Percentiles rank a stretch among this genome's conserved stretches.
Evolutionary conservation across 2,888 invertebrate genomes (phyloP).

Genomic region (Dryobotodes eremita): DNA sequence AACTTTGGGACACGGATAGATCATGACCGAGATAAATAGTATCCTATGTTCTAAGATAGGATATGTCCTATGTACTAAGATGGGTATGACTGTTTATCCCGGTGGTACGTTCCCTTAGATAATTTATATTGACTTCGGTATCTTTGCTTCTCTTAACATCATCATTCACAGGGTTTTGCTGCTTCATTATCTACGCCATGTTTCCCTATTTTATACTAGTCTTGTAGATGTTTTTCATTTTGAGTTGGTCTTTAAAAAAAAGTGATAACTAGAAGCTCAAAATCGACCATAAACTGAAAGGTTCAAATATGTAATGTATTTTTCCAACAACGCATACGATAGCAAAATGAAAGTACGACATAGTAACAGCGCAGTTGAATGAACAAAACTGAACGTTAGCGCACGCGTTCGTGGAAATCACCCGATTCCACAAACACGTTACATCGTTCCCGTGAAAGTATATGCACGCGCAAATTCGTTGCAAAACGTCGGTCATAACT

Average conservation of each 20-base stretch:
- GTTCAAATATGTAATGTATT: neutral
- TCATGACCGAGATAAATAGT: neutral
- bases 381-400: neutral
- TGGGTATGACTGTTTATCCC: neutral
- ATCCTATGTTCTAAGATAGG: neutral
- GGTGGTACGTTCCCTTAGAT: neutral
- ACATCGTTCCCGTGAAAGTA: neutral
- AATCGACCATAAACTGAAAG: neutral
- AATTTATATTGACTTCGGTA: neutral
- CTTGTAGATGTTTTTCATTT: neutral
- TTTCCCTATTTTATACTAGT: neutral
- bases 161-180: neutral
- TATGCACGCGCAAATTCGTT: neutral
- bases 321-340: neutral
- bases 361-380: neutral
- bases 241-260: neutral
- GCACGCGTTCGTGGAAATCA: neutral
- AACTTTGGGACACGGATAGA: neutral
- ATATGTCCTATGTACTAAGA: neutral
- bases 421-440: neutral
- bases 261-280: neutral
- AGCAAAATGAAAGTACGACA: neutral
- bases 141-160: too few species aligned
- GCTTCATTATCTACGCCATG: neutral
- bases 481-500: slow-evolving; percentile 21